These are phyloP conservation scores for Sciurus niger DNA, from an alignment of 2,113 vertebrate species.

Conservation along the genomic window DNA sequence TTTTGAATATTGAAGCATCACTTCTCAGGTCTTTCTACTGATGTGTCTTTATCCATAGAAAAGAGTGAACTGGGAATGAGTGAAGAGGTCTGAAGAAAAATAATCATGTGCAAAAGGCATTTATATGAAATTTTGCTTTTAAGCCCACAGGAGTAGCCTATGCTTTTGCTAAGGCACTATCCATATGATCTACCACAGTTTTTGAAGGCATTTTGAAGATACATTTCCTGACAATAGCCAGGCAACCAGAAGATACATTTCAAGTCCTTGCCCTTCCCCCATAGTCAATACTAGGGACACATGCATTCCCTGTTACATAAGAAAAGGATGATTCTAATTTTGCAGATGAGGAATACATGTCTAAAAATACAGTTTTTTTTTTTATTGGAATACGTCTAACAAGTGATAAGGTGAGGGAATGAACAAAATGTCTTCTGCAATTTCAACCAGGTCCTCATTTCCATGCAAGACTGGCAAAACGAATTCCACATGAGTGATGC, in stretches of 20 bases:
- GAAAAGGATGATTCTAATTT: not conserved
- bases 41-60: not conserved
- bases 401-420: not conserved
- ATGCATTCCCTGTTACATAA: not conserved
- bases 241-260: not conserved
- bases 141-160: not conserved
- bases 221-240: not conserved
- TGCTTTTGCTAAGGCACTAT: not conserved
- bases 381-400: not conserved
- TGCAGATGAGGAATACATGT: not conserved
- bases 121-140: not conserved
- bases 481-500: not conserved
- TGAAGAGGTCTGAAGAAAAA: not conserved
- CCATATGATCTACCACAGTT: not conserved
- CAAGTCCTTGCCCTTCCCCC: not conserved
- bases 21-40: not conserved
- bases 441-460: not conserved
- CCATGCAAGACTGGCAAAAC: not conserved
- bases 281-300: not conserved
- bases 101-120: not conserved
- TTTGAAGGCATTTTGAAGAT: not conserved
- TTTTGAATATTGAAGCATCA: not conserved
- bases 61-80: not conserved
- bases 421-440: not conserved
- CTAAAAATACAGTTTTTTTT: not conserved